A percentile compares a stretch with the other conserved stretches of the same genome.
Conservation (phyloP, 2,113 vertebrate genomes). For the Isurus oxyrinchus region DNA sequence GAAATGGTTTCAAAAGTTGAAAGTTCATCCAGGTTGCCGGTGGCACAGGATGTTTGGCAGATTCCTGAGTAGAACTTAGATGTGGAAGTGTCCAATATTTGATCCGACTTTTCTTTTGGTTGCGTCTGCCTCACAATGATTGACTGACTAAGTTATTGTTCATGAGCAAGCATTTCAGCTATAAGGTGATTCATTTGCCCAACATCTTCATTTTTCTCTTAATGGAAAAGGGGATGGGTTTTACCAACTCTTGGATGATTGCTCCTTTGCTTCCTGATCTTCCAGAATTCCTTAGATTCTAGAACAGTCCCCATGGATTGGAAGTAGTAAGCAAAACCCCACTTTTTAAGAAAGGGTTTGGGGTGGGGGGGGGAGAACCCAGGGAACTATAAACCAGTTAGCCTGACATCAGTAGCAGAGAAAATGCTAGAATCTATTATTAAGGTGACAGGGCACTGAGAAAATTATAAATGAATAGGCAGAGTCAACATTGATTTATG, state of each 20-base stretch:
- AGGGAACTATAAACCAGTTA: not conserved
- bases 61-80: not conserved
- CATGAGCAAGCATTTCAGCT: not conserved
- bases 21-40: not conserved
- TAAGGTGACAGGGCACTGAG: not conserved
- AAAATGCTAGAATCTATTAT: not conserved
- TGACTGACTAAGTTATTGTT: not conserved
- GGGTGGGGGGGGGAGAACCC: not conserved
- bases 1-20: not conserved
- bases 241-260: not conserved
- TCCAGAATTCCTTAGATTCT: not conserved
- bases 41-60: not conserved
- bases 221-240: not conserved
- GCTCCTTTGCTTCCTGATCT: not conserved
- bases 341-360: not conserved
- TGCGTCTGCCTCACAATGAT: not conserved
- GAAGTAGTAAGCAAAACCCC: no score
- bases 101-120: not conserved
- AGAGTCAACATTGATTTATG: not conserved
- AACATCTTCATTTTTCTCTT: not conserved
- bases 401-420: not conserved
- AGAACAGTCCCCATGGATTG: not conserved
- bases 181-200: not conserved
- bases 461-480: not conserved
- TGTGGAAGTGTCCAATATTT: not conserved